Evolutionary conservation across 2,113 vertebrate genomes (phyloP), one percentile per base, ranked within the genome.

Genomic region (Spea bombifrons): DNA sequence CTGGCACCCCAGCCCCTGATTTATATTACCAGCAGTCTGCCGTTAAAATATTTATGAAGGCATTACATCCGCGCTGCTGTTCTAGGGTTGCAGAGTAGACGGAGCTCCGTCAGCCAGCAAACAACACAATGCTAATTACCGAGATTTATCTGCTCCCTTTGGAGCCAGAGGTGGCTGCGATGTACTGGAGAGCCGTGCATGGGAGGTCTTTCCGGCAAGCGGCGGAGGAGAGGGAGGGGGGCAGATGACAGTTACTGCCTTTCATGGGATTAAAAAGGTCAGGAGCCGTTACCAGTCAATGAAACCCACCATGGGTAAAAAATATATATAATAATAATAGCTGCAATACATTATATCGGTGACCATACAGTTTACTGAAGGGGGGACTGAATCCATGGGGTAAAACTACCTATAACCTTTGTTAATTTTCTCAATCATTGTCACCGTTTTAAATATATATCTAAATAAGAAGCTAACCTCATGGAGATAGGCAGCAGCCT

Each of bases 1-100:
- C 72, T 73, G 71, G 71, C 70, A 65, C 77, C 76, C 61, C 74
- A 52, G 12, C 64, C 75, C 66, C 84, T 69, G 80, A 81, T 78
- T 82, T 82, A 82, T 78, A 84, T 85, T 83, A 88, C 83, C 73
- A 66, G 78, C 80, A 83, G 76, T 86, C 17, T 15, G 72, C 82
- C 70, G 66, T 55, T 66, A 85, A 88, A 88, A 89, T 88, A 87
- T 88, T 89, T 84, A 90, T 88, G 83, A 88, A 81, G 50, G 16
- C 4, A 80, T 71, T 73, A 81, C 78, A 80, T 72, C 78, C 81
- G 71, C 74, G 71, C 71, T 74, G 71, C 78, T 80, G 78, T 80
- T 68, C 72, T 71, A 81, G 76, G 70, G 70, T 81, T 82, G 76
- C 72, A 72, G 68, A 84, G 76, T 80, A 82, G 12, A 71, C 55